Evolutionary conservation across 1,140 invertebrate species (phyloP).

Genomic region (Telenomus remus): DNA sequence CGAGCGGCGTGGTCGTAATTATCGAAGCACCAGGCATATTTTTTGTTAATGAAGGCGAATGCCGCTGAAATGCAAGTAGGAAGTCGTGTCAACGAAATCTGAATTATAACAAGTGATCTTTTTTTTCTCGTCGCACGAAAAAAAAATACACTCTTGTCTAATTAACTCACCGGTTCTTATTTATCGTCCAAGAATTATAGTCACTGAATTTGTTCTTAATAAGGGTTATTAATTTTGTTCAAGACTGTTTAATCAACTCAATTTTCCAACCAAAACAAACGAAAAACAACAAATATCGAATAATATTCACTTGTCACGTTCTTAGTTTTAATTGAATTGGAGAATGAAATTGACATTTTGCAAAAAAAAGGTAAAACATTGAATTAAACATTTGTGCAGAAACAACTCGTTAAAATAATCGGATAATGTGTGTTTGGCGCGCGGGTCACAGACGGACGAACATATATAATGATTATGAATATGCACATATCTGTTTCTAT

Average conservation of each 20-base stretch:
- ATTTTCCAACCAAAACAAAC: no score
- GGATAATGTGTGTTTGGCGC: neutral
- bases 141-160: slow-evolving; percentile 30
- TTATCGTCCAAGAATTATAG: neutral
- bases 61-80: slow-evolving; percentile 20
- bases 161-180: slow-evolving; percentile 44
- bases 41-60: slow-evolving; percentile 31
- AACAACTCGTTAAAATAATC: slow-evolving; percentile 9
- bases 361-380: no score
- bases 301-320: no score
- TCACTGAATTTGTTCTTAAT: slow-evolving; percentile 34
- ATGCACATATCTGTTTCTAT: slow-evolving; percentile 34
- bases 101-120: slow-evolving; percentile 45
- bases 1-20: slow-evolving; percentile 29
- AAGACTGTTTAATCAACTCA: no score
- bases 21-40: slow-evolving; percentile 26
- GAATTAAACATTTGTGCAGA: no score
- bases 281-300: no score
- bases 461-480: slow-evolving; percentile 41
- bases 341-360: no score
- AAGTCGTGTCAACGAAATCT: slow-evolving; percentile 30
- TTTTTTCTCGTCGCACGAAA: slow-evolving; percentile 35
- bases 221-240: no score
- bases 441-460: slow-evolving; percentile 7
- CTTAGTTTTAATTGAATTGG: no score